phyloP scores from a whole-genome alignment of 2,888 invertebrate genomes.

The Plebejus melissa region DNA sequence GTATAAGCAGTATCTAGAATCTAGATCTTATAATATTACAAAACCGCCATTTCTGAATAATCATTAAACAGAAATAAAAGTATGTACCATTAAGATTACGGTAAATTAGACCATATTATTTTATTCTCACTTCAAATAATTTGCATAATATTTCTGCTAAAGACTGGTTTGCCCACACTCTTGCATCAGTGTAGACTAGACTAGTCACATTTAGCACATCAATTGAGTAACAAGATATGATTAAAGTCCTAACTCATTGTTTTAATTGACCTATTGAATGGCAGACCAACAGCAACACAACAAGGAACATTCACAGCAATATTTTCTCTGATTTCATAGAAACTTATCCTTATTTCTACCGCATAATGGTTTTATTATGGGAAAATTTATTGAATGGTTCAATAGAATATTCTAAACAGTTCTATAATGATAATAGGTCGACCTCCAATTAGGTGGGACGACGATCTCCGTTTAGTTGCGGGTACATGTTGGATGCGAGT shows the following conservation, averaged over 20 bases:
- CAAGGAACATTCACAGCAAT: not conserved
- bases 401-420: not conserved
- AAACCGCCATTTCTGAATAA: too few relatives aligned
- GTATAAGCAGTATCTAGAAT: too few relatives aligned
- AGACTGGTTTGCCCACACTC: not conserved
- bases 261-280: not conserved
- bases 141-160: not conserved
- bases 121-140: not conserved
- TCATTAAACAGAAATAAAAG: too few relatives aligned
- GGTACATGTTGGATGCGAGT: too few relatives aligned
- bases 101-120: not conserved
- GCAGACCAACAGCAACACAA: not conserved
- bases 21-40: too few relatives aligned
- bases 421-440: not conserved
- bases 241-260: not conserved
- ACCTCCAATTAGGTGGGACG: too few relatives aligned
- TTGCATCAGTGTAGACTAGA: not conserved
- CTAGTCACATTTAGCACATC: not conserved
- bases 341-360: not conserved
- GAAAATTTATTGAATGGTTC: not conserved
- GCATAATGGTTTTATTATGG: too few relatives aligned
- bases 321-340: not conserved
- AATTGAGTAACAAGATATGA: not conserved
- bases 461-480: too few relatives aligned
- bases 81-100: not conserved